Evolutionary conservation across 2,113 vertebrate species (phyloP).

Genomic region (Ciconia stormi): DNA sequence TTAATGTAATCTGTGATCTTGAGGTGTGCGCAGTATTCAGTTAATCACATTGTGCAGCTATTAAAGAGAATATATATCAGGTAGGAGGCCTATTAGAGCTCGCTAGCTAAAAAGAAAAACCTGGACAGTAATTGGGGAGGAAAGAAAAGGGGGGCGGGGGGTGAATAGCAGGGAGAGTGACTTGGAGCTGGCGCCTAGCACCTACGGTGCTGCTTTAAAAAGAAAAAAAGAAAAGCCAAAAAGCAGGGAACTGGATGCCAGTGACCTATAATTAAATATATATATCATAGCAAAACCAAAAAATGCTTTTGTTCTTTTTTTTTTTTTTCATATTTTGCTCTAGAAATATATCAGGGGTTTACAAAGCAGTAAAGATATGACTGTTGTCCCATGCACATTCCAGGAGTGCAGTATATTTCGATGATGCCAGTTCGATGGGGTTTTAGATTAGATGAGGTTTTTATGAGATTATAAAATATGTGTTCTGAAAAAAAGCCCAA

Average conservation of each 20-base stretch:
- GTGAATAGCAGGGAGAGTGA: background rate
- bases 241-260: background rate
- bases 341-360: background rate
- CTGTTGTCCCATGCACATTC: background rate
- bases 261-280: background rate
- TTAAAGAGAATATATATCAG: conserved; percentile 33
- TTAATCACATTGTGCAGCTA: conserved; percentile 42
- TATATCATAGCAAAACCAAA: background rate
- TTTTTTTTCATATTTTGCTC: background rate
- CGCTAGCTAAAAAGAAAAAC: background rate
- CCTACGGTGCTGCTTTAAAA: background rate
- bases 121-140: background rate
- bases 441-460: background rate
- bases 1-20: background rate
- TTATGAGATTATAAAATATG: background rate
- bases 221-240: background rate
- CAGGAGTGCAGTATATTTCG: background rate
- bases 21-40: conserved; percentile 11
- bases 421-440: background rate
- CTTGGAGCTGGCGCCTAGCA: background rate
- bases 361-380: background rate
- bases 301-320: background rate
- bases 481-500: background rate
- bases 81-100: background rate
- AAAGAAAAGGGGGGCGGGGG: background rate